Evolutionary conservation across 2,113 vertebrate species (phyloP).

Genomic region (Petaurus breviceps): DNA sequence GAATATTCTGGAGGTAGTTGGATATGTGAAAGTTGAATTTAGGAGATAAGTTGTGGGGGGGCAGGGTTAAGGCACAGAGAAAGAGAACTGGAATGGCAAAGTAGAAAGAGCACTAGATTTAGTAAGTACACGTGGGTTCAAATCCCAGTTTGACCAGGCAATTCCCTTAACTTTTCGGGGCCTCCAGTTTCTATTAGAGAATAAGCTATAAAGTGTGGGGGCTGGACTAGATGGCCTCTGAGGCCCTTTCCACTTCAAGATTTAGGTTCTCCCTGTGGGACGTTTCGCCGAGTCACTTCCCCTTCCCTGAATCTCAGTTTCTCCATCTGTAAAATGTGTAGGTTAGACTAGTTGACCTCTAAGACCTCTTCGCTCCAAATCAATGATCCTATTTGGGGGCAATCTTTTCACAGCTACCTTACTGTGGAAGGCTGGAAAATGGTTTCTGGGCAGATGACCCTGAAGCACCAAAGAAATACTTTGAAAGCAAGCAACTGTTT

Average conservation of each 20-base stretch:
- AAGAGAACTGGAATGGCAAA: not conserved
- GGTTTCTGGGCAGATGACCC: slow-evolving; percentile 2
- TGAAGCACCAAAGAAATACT: slow-evolving; percentile 31
- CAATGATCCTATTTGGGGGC: not conserved
- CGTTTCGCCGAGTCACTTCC: not conserved
- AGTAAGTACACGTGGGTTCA: not conserved
- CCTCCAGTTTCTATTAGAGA: not conserved
- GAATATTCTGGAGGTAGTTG: not conserved
- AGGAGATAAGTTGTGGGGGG: not conserved
- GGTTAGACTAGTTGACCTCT: not conserved
- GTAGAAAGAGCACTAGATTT: not conserved
- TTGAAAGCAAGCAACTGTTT: slow-evolving; percentile 25
- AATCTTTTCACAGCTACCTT: not conserved
- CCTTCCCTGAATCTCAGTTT: not conserved
- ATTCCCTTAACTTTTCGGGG: not conserved
- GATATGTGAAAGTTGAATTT: not conserved
- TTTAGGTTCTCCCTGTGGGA: not conserved
- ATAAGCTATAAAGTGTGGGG: not conserved
- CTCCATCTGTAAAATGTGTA: not conserved
- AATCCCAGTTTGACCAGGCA: not conserved
- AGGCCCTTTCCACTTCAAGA: not conserved
- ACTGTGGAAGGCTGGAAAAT: slow-evolving; percentile 44
- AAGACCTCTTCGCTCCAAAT: not conserved
- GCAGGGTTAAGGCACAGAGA: not conserved
- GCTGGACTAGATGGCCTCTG: not conserved